Evolutionary conservation across 1,140 invertebrate species (phyloP), one percentile per base, ranked within the genome.

Genomic region (Caenorhabditis remanei): DNA sequence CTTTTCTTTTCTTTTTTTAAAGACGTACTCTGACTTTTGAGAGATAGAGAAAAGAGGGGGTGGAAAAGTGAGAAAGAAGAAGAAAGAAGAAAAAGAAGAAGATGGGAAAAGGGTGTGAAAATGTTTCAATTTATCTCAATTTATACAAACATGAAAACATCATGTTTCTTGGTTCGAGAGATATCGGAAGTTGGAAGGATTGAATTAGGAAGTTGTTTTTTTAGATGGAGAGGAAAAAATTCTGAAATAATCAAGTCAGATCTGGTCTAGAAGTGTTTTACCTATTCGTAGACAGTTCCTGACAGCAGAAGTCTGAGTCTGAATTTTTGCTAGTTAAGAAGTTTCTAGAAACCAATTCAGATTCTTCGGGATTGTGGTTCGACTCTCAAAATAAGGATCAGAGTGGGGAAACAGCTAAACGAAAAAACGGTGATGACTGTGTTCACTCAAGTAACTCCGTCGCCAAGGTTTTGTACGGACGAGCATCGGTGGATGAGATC

Each of bases 51-150:
- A 46, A 71, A 71, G 40, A 19, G 65, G 65, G 65, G 65, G 65
- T 71, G 65, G 65, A 71, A 71, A 46, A 71, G 41, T 19, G 41
- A 63, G 61, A 32, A 1, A 40, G 16, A 40, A 65, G 13, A 5
- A 40, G 19, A 65, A n/a, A n/a, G n/a, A 63, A 9, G 61, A 63
- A 63, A 32, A 1, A 40, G 16, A 40, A 65, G 13, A 5, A 40
- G 19, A 65, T 6, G 13, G 8, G 41, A 43, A 43, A 8, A 43
- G 41, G 14, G 41, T 71, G 65, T 71, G 65, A 71, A 71, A 71
- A 71, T 71, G 65, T 71, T 71, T 71, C 40, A 71, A 19, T 71
- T 71, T 71, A 71, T 16, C 65, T 71, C 40, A 63, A 40, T 58
- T 58, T 7, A 65, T 65, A 65, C 21, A 71, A 71, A 71, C 65